A percentile compares a stretch with the other conserved stretches of the same genome.
Evolutionary conservation across 2,888 invertebrate genomes (phyloP).

Genomic region (Agriopis marginaria): DNA sequence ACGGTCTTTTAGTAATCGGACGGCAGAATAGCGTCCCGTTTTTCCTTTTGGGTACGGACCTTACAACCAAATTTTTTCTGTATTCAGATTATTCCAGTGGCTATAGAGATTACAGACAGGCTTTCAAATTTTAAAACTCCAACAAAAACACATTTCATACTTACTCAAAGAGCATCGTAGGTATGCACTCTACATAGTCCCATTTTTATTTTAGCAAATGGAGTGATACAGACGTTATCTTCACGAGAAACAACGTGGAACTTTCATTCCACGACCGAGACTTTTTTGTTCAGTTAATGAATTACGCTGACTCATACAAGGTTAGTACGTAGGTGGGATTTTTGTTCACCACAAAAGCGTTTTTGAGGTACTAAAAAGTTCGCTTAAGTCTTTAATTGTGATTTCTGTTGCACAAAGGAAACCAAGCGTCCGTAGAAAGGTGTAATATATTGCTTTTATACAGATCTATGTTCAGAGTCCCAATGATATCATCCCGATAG

Average conservation of each 20-base stretch:
- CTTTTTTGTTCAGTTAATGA: slow-evolving; percentile 69
- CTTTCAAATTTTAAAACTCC: background rate
- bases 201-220: slow-evolving; percentile 64
- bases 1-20: too few species aligned
- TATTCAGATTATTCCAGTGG: background rate
- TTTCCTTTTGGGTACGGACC: too few species aligned
- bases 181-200: background rate
- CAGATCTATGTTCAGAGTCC: slow-evolving; percentile 78
- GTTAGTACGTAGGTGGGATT: slow-evolving; percentile 50
- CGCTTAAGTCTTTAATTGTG: background rate
- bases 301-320: slow-evolving; percentile 71
- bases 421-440: background rate
- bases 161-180: background rate
- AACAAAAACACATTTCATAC: background rate
- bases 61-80: too few species aligned
- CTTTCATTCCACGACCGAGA: slow-evolving; percentile 75
- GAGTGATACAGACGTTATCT: slow-evolving; percentile 53
- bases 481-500: slow-evolving; percentile 70
- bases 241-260: slow-evolving; percentile 69
- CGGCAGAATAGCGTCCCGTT: too few species aligned
- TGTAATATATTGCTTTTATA: slow-evolving; percentile 5
- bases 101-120: background rate
- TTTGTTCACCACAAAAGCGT: slow-evolving; percentile 12
- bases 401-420: background rate
- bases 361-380: slow-evolving; percentile 3